Evolutionary conservation across 1,140 invertebrate species (phyloP).

Genomic region (Bombus waltoni): DNA sequence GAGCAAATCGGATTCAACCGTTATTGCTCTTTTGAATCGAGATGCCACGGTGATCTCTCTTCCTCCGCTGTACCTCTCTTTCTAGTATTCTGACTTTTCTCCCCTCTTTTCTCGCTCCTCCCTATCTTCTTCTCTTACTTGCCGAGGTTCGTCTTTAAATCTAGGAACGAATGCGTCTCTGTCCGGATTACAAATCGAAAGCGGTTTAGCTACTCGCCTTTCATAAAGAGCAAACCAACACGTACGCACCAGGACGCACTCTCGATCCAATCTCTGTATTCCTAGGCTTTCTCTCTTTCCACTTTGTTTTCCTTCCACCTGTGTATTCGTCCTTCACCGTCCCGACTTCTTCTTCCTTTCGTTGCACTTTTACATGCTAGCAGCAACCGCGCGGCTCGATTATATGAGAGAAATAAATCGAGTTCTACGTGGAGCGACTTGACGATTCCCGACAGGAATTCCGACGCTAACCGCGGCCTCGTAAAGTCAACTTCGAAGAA

Average conservation of each 20-base stretch:
- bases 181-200: constrained; percentile 78
- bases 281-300: constrained; percentile 28
- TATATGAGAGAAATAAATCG: constrained; percentile 75
- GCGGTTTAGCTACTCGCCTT: constrained; percentile 76
- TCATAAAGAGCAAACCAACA: constrained; percentile 72
- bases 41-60: constrained; percentile 66
- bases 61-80: not conserved
- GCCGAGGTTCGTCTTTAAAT: constrained; percentile 62
- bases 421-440: constrained; percentile 72
- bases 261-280: constrained; percentile 56
- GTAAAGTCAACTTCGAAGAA: constrained; percentile 54
- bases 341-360: constrained; percentile 22
- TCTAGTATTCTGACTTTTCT: constrained; percentile 40
- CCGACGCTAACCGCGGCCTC: constrained; percentile 50
- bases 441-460: constrained; percentile 62
- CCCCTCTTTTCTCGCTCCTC: not conserved
- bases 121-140: constrained; percentile 13
- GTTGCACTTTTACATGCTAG: constrained; percentile 58
- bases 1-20: constrained; percentile 70
- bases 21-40: constrained; percentile 76
- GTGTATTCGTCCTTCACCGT: constrained; percentile 8
- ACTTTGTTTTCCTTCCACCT: constrained; percentile 45
- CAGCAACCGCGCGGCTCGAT: constrained; percentile 61
- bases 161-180: constrained; percentile 74
- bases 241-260: constrained; percentile 60